Evolutionary conservation across 2,888 invertebrate genomes (phyloP), one percentile per base, ranked within the genome.

Genomic region (Pristionchus arcanus): DNA sequence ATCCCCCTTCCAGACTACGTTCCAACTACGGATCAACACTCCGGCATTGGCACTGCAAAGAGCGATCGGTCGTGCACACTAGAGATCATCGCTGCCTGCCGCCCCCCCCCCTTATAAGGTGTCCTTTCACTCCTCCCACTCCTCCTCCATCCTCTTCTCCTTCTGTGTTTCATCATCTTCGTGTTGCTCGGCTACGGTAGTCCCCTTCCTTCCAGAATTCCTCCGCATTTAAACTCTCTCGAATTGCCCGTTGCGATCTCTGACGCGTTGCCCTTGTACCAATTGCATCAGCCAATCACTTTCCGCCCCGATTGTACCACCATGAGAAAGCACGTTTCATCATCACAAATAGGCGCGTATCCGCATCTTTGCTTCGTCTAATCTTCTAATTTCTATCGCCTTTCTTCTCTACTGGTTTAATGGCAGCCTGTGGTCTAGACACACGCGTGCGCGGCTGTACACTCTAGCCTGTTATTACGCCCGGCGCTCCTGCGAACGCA

Each of bases 1-100:
- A 9, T n/a, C 81, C 81, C 81, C 34, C 34, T 74, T 34, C 74
- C 37, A 81, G 49, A 81, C 81, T 81, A 81, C 81, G 81, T 81
- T 81, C 81, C 42, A 1, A 81, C 81, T 81, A 81, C 81, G 15
- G 49, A 42, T 49, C 81, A 81, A 81, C 81, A 81, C 53, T 49
- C 4, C 74, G 49, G 21, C 81, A 34, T 16, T n/a, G 28, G 21
- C 77, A 25, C 77, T 42, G 81, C 49, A 49, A 15, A 42, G 81
- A 81, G 49, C 81, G 7, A 81, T 19, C 49, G 21, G 15, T 37
- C 2, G 74, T 49, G 42, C 42, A 49, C 42, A 49, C 19, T 77
- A 77, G 81, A 53, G 81, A 81, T 77, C 77, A 68, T 63, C n/a
- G n/a, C 21, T 21, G 42, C 42, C n/a, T 49, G 42, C 59, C 25